Percentiles rank a stretch among this genome's conserved stretches.
Evolutionary conservation across 1,140 invertebrate species (phyloP).

Genomic region (Calephelis nemesis): DNA sequence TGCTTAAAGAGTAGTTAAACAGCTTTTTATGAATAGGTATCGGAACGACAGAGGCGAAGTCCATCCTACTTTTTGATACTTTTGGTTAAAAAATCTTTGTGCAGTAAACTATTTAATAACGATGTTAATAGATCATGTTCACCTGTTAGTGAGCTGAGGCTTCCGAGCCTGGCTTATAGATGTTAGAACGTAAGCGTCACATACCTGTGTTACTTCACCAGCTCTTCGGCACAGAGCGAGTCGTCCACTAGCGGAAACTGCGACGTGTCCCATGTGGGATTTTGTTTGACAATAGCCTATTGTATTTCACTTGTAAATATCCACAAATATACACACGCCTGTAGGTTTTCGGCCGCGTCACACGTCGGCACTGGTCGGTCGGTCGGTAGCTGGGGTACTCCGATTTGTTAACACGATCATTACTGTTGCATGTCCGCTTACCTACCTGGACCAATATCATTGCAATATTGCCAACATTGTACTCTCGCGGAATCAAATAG

Average conservation of each 20-base stretch:
- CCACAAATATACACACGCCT: neutral
- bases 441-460: too few relatives aligned
- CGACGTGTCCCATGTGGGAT: neutral
- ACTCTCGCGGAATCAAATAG: too few relatives aligned
- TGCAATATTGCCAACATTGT: too few relatives aligned
- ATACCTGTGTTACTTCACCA: neutral
- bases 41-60: too few relatives aligned
- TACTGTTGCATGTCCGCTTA: too few relatives aligned
- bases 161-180: neutral
- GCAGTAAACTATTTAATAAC: too few relatives aligned
- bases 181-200: neutral
- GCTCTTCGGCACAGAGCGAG: neutral
- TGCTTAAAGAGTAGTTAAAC: too few relatives aligned
- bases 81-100: too few relatives aligned
- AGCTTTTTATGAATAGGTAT: too few relatives aligned
- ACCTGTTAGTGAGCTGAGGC: neutral
- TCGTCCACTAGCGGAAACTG: neutral
- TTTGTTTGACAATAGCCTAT: conserved; percentile 4
- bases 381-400: neutral
- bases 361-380: neutral
- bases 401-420: too few relatives aligned
- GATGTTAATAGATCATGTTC: too few relatives aligned
- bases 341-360: neutral
- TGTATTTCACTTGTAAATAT: conserved; percentile 3
- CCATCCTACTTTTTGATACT: too few relatives aligned